These are phyloP conservation scores for Drosophila nr. perissopoda DNA, from an alignment of 2,888 invertebrate species.

Conservation along the genomic window DNA sequence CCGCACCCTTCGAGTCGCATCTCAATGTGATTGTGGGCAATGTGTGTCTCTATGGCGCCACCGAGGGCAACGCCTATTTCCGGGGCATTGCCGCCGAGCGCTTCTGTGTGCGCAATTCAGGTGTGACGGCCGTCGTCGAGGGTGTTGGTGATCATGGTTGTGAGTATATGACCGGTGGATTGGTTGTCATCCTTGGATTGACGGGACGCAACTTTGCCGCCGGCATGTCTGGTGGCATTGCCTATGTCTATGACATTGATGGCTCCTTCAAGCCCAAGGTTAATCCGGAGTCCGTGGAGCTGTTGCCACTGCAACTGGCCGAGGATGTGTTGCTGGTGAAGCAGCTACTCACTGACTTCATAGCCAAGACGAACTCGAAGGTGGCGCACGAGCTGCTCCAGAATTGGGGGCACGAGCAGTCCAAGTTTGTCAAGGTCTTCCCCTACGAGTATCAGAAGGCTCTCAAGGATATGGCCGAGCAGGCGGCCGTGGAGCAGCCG, in stretches of 20 bases:
- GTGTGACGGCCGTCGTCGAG: conserved; percentile 97
- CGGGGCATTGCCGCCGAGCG: conserved; percentile 98
- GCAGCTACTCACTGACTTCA: conserved; percentile 92
- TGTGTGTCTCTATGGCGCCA: conserved; percentile 98
- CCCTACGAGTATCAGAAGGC: conserved; percentile 98
- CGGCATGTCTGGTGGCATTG: conserved; percentile 98
- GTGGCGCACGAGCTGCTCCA: conserved; percentile 92
- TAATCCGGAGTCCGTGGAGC: conserved; percentile 97
- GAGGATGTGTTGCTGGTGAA: conserved; percentile 93
- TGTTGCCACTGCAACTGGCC: conserved; percentile 91
- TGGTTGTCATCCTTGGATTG: conserved; percentile 94
- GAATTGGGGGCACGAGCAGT: conserved; percentile 91
- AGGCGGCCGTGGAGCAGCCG: conserved; percentile 73
- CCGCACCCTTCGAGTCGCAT: conserved; percentile 94
- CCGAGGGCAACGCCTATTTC: conserved; percentile 96
- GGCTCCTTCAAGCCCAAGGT: conserved; percentile 94
- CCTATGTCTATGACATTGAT: conserved; percentile 96
- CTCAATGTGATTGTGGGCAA: conserved; percentile 99
- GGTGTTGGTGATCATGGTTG: conserved; percentile 99
- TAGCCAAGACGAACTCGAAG: conserved; percentile 93
- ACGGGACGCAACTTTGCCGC: conserved; percentile 99
- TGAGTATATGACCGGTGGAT: conserved; percentile 99
- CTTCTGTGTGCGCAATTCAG: conserved; percentile 99
- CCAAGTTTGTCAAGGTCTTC: conserved; percentile 97
- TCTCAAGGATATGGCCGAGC: conserved; percentile 88